Percentiles rank a stretch among this genome's conserved stretches.
Conservation (phyloP, 2,888 invertebrate genomes). For the Cyrtodaria siliqua region DNA sequence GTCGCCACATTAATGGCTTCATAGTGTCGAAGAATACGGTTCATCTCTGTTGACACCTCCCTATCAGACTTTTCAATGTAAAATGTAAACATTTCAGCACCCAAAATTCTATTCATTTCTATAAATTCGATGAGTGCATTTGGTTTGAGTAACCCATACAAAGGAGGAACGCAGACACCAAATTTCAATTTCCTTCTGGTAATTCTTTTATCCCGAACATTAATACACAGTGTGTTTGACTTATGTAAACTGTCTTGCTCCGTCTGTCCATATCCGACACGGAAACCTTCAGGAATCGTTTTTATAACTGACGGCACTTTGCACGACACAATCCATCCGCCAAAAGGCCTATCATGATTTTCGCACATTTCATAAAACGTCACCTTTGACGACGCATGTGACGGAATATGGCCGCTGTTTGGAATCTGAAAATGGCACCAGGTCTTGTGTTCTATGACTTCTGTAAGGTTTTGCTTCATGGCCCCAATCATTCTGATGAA, state of each 20-base stretch:
- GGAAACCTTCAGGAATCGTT: not conserved
- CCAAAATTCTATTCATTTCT: conserved; percentile 75
- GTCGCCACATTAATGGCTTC: conserved; percentile 32
- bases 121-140: conserved; percentile 77
- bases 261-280: conserved; percentile 8
- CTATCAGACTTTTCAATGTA: conserved; percentile 66
- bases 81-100: conserved; percentile 76
- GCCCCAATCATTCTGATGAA: conserved; percentile 40
- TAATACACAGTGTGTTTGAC: conserved; percentile 34
- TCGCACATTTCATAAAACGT: conserved; percentile 67
- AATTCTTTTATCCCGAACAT: conserved; percentile 26
- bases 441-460: not conserved
- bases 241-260: conserved; percentile 2
- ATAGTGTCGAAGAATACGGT: conserved; percentile 71
- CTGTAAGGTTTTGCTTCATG: conserved; percentile 8
- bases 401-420: not conserved
- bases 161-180: conserved; percentile 79
- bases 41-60: conserved; percentile 49
- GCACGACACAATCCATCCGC: conserved; percentile 79
- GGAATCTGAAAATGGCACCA: conserved; percentile 42
- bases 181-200: conserved; percentile 54
- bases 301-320: conserved; percentile 51
- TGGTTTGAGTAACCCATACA: conserved; percentile 73
- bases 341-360: conserved; percentile 73
- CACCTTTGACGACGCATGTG: conserved; percentile 12